phyloP scores from a whole-genome alignment of 2,888 invertebrate species.

The Salticus scenicus region DNA sequence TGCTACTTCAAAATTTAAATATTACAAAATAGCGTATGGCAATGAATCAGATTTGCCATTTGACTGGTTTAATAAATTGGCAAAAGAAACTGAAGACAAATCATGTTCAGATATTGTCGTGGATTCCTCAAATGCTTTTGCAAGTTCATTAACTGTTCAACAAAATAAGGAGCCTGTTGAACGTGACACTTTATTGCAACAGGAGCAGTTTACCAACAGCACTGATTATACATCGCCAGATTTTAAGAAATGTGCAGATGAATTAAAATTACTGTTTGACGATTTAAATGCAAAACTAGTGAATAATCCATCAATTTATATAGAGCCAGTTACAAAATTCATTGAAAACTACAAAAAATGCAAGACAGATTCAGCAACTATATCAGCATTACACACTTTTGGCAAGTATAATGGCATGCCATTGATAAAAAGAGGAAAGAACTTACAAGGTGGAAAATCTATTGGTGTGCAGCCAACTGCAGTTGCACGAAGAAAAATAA shows the following conservation, averaged over 20 bases:
- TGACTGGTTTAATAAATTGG: background rate
- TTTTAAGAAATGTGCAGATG: background rate
- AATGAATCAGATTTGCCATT: background rate
- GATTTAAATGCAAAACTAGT: background rate
- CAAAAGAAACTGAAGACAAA: no score
- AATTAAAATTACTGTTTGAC: background rate
- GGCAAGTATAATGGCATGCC: background rate
- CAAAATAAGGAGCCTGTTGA: no score
- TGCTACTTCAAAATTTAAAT: background rate
- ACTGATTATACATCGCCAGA: no score
- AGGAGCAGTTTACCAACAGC: no score
- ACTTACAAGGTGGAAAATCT: background rate
- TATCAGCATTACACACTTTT: background rate
- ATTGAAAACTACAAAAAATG: background rate
- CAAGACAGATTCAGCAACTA: background rate
- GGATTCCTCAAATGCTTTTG: no score
- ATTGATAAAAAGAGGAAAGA: background rate
- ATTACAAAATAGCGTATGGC: background rate
- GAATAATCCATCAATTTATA: background rate
- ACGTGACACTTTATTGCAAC: no score
- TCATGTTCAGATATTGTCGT: no score
- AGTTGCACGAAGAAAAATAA: background rate
- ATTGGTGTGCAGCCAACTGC: background rate
- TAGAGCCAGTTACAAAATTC: background rate
- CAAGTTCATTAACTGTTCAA: no score